These are phyloP conservation scores for Balaenoptera acutorostrata DNA, from an alignment of 2,113 vertebrate genomes.

Conservation along the genomic window DNA sequence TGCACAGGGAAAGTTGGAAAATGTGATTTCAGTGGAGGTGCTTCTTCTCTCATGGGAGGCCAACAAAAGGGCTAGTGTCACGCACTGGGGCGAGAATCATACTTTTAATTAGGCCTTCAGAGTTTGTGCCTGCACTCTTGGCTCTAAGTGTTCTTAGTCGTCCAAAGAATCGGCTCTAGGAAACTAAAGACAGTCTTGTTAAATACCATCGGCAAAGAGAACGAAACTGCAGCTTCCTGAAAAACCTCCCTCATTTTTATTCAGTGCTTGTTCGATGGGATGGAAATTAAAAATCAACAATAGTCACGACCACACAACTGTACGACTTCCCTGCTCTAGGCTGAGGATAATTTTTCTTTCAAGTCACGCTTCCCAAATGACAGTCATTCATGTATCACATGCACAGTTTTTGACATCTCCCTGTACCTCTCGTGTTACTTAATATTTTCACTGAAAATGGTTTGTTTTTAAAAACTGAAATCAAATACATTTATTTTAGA, in stretches of 20 bases:
- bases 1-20: neutral
- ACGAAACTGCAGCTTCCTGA: neutral
- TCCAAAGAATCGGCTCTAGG: neutral
- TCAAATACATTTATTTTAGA: neutral
- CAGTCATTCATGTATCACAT: neutral
- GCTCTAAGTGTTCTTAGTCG: neutral
- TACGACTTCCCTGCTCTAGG: neutral
- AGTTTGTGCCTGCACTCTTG: neutral
- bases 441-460: neutral
- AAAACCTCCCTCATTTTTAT: neutral
- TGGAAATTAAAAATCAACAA: neutral
- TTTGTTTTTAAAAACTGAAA: neutral
- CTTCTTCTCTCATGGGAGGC: neutral
- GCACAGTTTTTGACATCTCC: neutral
- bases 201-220: neutral
- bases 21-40: neutral
- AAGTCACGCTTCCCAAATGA: neutral
- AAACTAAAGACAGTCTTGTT: neutral
- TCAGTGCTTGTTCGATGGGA: neutral
- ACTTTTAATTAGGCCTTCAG: neutral
- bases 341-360: neutral
- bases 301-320: neutral
- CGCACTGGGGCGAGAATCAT: neutral
- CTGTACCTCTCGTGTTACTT: neutral
- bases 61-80: neutral